Conservation (phyloP, 2,888 invertebrate species). For the Andrena dorsata region DNA sequence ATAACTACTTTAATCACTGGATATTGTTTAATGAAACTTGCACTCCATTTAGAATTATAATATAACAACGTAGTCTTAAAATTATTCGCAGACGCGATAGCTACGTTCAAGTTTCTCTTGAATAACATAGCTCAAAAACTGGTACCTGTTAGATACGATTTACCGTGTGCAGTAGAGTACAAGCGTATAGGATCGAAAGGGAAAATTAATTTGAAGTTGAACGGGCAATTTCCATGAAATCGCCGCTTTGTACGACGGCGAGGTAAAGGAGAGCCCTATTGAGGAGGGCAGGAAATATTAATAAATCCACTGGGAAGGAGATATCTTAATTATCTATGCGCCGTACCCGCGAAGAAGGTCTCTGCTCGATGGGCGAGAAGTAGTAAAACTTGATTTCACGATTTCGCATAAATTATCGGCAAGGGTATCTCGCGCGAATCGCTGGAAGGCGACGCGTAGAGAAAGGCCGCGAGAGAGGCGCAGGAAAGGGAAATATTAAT, state of each 20-base stretch:
- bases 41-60: no score
- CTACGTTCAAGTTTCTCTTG: not conserved
- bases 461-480: constrained; percentile 55
- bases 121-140: not conserved
- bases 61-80: no score
- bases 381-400: constrained; percentile 80
- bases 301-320: constrained; percentile 63
- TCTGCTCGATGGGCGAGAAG: constrained; percentile 71
- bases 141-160: not conserved
- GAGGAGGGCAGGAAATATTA: constrained; percentile 61
- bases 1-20: no score
- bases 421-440: constrained; percentile 64
- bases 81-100: no score
- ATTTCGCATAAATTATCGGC: constrained; percentile 77
- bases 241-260: constrained; percentile 19
- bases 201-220: constrained; percentile 39
- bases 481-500: constrained; percentile 73
- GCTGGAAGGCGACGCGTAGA: constrained; percentile 57
- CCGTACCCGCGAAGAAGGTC: constrained; percentile 56
- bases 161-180: not conserved
- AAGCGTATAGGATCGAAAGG: constrained; percentile 13
- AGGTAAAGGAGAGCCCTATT: constrained; percentile 17
- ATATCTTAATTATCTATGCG: constrained; percentile 76
- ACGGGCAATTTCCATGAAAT: constrained; percentile 35
- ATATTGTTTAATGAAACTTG: no score